phyloP scores from a whole-genome alignment of 2,113 vertebrate species.

The Alosa alosa region DNA sequence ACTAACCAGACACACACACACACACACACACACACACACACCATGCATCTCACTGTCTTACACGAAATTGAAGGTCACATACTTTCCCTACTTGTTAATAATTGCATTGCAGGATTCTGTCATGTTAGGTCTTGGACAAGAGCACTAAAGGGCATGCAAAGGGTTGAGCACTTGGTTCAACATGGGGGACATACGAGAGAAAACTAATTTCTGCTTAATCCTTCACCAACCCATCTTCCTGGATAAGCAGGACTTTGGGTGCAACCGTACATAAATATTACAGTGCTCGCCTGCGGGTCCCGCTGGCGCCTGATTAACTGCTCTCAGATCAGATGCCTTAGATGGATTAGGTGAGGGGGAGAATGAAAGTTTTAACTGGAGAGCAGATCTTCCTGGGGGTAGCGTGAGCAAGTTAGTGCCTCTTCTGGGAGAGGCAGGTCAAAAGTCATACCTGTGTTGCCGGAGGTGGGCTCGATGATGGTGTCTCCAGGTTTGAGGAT shows the following conservation, averaged over 20 bases:
- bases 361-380: background rate
- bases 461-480: slow-evolving; percentile 46
- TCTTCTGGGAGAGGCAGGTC: background rate
- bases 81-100: background rate
- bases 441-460: slow-evolving; percentile 41
- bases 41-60: background rate
- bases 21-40: background rate
- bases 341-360: background rate
- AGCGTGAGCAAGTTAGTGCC: background rate
- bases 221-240: background rate
- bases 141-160: background rate
- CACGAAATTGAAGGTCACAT: background rate
- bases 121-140: background rate
- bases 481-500: slow-evolving; percentile 87
- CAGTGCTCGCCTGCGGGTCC: background rate
- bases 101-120: background rate
- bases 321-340: background rate
- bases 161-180: background rate
- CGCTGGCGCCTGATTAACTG: background rate
- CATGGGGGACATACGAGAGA: background rate
- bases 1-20: background rate
- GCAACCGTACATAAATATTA: background rate
- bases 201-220: background rate
- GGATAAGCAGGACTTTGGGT: background rate
- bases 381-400: background rate